Conservation (phyloP, 2,797 vertebrate species). For the Lagodon rhomboides region DNA sequence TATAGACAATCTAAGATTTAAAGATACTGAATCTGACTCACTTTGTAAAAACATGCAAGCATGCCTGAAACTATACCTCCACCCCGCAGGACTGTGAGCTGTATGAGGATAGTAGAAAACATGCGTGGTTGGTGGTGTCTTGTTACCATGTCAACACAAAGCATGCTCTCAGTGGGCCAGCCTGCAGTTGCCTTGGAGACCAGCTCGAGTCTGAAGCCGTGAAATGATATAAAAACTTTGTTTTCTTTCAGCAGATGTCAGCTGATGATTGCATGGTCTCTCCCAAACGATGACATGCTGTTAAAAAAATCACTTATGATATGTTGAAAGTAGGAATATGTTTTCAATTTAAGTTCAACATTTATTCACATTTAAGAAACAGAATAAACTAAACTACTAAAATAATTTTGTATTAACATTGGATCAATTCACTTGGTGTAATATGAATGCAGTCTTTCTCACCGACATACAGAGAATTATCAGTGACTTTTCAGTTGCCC, state of each 20-base stretch:
- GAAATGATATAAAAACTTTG: constrained; percentile 67
- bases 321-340: neutral
- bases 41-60: constrained; percentile 15
- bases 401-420: neutral
- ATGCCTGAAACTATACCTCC: constrained; percentile 27
- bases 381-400: neutral
- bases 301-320: constrained; percentile 6
- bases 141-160: constrained; percentile 87
- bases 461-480: neutral
- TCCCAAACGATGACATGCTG: constrained; percentile 42
- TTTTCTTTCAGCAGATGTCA: constrained; percentile 61
- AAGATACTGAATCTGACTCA: constrained; percentile 22
- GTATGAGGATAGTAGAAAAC: constrained; percentile 53
- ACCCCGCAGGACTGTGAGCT: constrained; percentile 43
- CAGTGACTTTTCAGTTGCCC: no score
- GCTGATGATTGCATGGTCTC: constrained; percentile 41
- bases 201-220: constrained; percentile 65
- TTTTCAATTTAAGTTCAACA: neutral
- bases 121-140: constrained; percentile 75
- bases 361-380: constrained; percentile 4
- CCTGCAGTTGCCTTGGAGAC: constrained; percentile 90
- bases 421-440: neutral
- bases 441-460: neutral
- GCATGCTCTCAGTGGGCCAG: constrained; percentile 76
- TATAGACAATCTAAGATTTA: constrained; percentile 4